A percentile compares a stretch with the other conserved stretches of the same genome.
Conservation (phyloP, 2,797 vertebrate species). For the Lerista edwardsae region DNA sequence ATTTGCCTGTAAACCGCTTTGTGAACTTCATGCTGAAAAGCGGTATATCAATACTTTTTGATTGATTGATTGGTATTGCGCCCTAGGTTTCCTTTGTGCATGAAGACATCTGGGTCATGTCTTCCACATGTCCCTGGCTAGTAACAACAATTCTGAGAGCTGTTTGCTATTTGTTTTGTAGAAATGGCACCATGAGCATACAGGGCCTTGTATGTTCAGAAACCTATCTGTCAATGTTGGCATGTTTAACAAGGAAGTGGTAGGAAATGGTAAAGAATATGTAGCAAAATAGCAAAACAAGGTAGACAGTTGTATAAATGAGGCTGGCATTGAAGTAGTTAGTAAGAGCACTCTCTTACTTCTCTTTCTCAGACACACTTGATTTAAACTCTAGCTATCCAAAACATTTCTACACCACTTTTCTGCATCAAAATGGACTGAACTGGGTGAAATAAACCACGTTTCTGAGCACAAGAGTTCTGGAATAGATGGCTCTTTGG, state of each 20-base stretch:
- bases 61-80: too few species aligned
- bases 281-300: slow-evolving; percentile 13
- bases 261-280: slow-evolving; percentile 24
- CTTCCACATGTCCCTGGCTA: neutral
- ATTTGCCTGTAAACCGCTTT: too few species aligned
- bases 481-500: neutral
- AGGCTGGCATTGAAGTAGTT: slow-evolving; percentile 44
- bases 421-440: neutral
- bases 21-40: too few species aligned
- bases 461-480: neutral
- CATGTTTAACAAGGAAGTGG: slow-evolving; percentile 37
- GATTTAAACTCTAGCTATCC: neutral
- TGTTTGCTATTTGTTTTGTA: neutral
- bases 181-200: too few species aligned
- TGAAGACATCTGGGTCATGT: too few species aligned
- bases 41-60: too few species aligned
- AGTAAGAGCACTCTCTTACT: slow-evolving; percentile 33
- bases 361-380: slow-evolving; percentile 4
- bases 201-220: neutral
- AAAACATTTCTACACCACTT: neutral
- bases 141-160: slow-evolving; percentile 1
- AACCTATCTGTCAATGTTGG: neutral
- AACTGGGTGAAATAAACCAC: too few species aligned
- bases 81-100: accelerated
- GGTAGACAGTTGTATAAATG: slow-evolving; percentile 44